A percentile compares a stretch with the other conserved stretches of the same genome.
Conservation (phyloP, 2,113 vertebrate genomes). For the Collichthys lucidus region DNA sequence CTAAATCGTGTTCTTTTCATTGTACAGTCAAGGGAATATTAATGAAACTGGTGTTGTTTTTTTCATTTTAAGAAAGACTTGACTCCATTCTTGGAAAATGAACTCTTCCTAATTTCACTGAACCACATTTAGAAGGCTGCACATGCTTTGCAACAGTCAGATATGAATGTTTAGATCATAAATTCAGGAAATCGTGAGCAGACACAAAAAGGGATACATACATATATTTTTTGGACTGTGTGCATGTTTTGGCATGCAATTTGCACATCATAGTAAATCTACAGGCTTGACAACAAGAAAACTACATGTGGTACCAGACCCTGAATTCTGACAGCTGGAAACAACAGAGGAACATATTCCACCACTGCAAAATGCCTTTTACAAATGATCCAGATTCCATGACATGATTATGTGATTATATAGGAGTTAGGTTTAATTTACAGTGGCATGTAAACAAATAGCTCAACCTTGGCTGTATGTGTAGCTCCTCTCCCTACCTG, state of each 20-base stretch:
- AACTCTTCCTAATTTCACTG: not conserved
- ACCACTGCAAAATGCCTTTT: not conserved
- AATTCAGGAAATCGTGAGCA: not conserved
- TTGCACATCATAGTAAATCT: not conserved
- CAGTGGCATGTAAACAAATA: conserved; percentile 43
- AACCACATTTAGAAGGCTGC: not conserved
- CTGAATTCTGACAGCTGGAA: conserved; percentile 14
- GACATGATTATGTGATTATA: conserved; percentile 52
- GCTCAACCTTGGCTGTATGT: conserved; percentile 9
- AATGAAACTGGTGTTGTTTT: not conserved
- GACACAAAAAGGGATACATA: not conserved
- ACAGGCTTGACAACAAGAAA: conserved; percentile 6
- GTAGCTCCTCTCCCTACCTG: conserved; percentile 26
- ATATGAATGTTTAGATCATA: not conserved
- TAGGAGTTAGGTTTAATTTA: conserved; percentile 43
- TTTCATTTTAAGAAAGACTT: not conserved
- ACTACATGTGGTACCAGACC: not conserved
- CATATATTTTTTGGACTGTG: not conserved
- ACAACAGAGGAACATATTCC: not conserved
- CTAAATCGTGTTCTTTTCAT: not conserved
- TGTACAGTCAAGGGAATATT: not conserved
- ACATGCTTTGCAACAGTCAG: not conserved
- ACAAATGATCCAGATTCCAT: conserved; percentile 28
- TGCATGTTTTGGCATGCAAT: not conserved
- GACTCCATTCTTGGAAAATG: too few species aligned